A percentile compares a stretch with the other conserved stretches of the same genome.
phyloP scores from a whole-genome alignment of 2,888 invertebrate species.

The Melieria picta region DNA sequence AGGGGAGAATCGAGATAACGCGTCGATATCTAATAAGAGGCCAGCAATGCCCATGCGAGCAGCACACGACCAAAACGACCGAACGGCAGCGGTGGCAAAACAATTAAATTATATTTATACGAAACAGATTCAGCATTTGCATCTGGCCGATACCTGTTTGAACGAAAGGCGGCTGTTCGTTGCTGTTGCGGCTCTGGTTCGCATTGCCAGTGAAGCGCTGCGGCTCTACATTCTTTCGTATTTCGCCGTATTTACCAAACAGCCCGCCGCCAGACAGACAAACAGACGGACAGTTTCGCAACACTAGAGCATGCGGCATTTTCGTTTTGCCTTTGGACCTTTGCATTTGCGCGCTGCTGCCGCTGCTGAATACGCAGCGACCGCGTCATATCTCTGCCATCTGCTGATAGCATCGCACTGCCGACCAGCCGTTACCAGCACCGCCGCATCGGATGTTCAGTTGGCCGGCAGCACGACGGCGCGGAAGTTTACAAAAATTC shows the following conservation, averaged over 20 bases:
- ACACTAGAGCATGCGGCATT: neutral
- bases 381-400: neutral
- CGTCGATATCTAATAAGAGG: too few species aligned
- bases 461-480: neutral
- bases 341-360: neutral
- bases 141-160: neutral
- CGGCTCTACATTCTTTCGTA: neutral
- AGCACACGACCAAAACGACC: neutral
- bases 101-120: conserved; percentile 27
- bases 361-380: neutral
- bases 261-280: neutral
- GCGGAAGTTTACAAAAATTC: conserved; percentile 20
- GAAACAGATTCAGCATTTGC: conserved; percentile 15
- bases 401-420: neutral
- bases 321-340: neutral
- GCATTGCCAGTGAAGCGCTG: neutral
- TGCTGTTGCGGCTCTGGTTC: neutral
- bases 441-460: too few species aligned
- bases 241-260: neutral
- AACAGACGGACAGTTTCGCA: neutral
- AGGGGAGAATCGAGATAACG: too few species aligned
- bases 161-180: neutral
- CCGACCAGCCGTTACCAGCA: too few species aligned
- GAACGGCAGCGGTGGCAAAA: conserved; percentile 4
- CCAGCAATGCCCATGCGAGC: too few species aligned